A percentile compares a stretch with the other conserved stretches of the same genome.
Evolutionary conservation across 2,888 invertebrate species (phyloP).

Genomic region (Sarcophaga subvicina): DNA sequence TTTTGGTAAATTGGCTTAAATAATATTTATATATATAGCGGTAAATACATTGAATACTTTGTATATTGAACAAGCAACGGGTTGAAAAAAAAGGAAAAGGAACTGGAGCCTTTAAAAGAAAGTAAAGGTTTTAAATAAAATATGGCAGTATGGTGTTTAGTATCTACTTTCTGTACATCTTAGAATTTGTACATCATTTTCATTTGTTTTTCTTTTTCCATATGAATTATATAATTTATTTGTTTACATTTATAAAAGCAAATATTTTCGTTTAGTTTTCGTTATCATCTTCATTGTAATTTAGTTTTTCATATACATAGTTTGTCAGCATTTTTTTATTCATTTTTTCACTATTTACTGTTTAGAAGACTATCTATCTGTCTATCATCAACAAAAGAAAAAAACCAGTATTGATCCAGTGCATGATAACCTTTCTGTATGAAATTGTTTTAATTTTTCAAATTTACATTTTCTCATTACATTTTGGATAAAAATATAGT

Average conservation of each 20-base stretch:
- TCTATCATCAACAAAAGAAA: too few relatives aligned
- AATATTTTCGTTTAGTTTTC: too few relatives aligned
- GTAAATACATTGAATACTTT: constrained; percentile 55
- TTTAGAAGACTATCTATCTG: too few relatives aligned
- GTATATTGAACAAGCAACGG: constrained; percentile 50
- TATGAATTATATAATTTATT: too few relatives aligned
- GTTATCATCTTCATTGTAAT: background rate
- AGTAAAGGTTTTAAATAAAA: constrained; percentile 13
- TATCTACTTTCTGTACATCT: too few relatives aligned
- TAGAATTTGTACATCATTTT: too few relatives aligned
- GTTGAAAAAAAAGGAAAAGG: background rate
- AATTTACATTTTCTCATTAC: too few relatives aligned
- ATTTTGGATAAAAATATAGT: too few relatives aligned
- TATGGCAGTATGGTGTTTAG: constrained; percentile 35
- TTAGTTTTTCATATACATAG: background rate
- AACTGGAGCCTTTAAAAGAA: background rate
- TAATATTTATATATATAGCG: background rate
- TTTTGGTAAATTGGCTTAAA: constrained; percentile 81
- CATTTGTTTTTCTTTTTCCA: too few relatives aligned
- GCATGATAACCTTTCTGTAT: constrained; percentile 24
- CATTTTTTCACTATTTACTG: too few relatives aligned
- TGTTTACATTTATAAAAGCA: too few relatives aligned
- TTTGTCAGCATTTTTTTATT: background rate
- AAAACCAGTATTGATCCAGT: constrained; percentile 42
- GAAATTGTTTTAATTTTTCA: too few relatives aligned